A percentile compares a stretch with the other conserved stretches of the same genome.
Conservation (phyloP, 2,113 vertebrate genomes). For the Sialia sialis region DNA sequence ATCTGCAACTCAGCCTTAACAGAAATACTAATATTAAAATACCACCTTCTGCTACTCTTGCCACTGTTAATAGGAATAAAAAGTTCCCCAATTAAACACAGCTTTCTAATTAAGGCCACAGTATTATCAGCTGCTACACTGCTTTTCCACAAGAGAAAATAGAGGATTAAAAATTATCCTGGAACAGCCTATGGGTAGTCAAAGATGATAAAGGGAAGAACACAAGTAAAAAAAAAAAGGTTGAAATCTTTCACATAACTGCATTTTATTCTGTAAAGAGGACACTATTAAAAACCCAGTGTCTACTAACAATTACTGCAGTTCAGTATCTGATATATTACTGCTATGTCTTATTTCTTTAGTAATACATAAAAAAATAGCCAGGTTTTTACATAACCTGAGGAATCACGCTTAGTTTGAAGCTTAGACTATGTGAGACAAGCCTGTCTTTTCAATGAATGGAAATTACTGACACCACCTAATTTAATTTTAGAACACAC, state of each 20-base stretch:
- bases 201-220: constrained; percentile 6
- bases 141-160: neutral
- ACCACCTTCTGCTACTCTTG: neutral
- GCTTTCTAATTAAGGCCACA: constrained; percentile 30
- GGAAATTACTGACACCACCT: neutral
- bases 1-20: neutral
- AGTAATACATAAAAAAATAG: neutral
- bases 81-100: constrained; percentile 13
- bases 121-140: constrained; percentile 20
- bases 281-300: neutral
- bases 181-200: neutral
- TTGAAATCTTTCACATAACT: neutral
- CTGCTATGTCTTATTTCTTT: neutral
- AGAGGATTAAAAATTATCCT: constrained; percentile 30
- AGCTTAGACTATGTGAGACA: neutral
- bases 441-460: neutral
- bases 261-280: neutral
- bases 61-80: constrained; percentile 26
- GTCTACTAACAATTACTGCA: neutral
- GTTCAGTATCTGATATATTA: neutral
- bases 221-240: neutral
- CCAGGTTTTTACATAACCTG: neutral
- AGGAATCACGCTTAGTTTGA: neutral
- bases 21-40: constrained; percentile 12
- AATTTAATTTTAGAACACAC: neutral